Evolutionary conservation across 2,113 vertebrate genomes (phyloP).

Genomic region (Pterocles gutturalis): DNA sequence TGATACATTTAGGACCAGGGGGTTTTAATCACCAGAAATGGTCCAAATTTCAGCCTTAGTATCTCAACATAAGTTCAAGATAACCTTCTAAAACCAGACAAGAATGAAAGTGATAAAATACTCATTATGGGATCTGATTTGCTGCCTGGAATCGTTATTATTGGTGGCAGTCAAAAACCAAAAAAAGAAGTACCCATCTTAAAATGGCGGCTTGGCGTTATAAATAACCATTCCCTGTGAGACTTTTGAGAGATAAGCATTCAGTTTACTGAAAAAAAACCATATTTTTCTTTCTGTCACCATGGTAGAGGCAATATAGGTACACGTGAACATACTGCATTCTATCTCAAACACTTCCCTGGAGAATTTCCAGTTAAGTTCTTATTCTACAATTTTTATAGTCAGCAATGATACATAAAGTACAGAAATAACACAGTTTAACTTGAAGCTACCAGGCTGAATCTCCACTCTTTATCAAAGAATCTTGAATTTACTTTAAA

Average conservation of each 20-base stretch:
- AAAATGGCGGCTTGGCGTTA: slow-evolving; percentile 24
- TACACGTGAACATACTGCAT: slow-evolving; percentile 24
- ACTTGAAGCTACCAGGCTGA: slow-evolving; percentile 36
- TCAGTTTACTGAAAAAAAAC: slow-evolving; percentile 40
- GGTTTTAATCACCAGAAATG: neutral
- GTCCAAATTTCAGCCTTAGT: neutral
- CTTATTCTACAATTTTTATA: slow-evolving; percentile 44
- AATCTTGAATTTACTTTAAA: slow-evolving; percentile 19
- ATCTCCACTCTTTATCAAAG: slow-evolving; percentile 11
- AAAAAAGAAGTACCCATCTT: neutral
- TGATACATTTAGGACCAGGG: neutral
- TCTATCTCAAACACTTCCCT: slow-evolving; percentile 38
- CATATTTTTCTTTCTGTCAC: slow-evolving; percentile 49
- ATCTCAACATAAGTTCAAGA: neutral
- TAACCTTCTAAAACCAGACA: neutral
- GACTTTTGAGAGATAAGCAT: slow-evolving; percentile 52
- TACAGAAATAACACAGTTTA: slow-evolving; percentile 50
- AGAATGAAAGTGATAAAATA: neutral
- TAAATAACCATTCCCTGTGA: slow-evolving; percentile 32
- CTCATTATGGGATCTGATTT: slow-evolving; percentile 27
- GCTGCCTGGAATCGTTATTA: slow-evolving; percentile 48
- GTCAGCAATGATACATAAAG: neutral
- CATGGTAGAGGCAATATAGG: slow-evolving; percentile 7
- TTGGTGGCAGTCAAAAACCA: neutral
- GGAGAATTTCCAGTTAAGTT: slow-evolving; percentile 57